Evolutionary conservation across 2,113 vertebrate genomes (phyloP), one percentile per base, ranked within the genome.

Genomic region (Petroica traversi): DNA sequence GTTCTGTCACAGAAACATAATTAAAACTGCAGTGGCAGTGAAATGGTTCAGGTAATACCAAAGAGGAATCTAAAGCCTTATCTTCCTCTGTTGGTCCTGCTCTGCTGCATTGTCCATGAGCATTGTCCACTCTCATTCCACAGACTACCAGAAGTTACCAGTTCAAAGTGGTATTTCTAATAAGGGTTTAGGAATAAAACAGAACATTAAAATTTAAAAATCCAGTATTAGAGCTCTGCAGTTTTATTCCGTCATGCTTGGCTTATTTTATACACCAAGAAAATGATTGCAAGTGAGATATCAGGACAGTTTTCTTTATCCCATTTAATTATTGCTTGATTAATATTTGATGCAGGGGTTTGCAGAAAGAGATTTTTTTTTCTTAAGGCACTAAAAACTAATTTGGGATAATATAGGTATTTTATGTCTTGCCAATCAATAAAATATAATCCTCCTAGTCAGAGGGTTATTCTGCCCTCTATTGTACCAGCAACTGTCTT

Each of bases 271-370:
- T 59, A 62, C n/a, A 93, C 59, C 54, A 62, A 73, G 43, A 61
- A 80, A 86, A 88, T 64, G 31, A 79, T 62, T 83, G 67, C 75
- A 77, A 92, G 41, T 71, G 75, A 85, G 75, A 81, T 85, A 95
- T 31, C 48, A 74, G 41, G 79, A 67, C 76, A 86, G 33, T 69
- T 86, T 85, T 88, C 75, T 92, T 93, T 88, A 73, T 87, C 18
- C 57, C 20, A 16, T 93, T 62, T 89, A 92, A 88, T 92, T 93
- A 91, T 68, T 86, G 33, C 75, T 89, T 88, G 82, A 85, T 92
- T 91, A 93, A 90, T 86, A 90, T 76, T 91, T 91, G 69, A 79
- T 88, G 54, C 46, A 31, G 14, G 14, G 11, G 14, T 74, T 85
- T 75, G 55, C 24, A 73, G 72, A 64, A 68, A 48, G 55, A 64